phyloP scores from a whole-genome alignment of 2,888 invertebrate species.

The Drosophila buzzatii region DNA sequence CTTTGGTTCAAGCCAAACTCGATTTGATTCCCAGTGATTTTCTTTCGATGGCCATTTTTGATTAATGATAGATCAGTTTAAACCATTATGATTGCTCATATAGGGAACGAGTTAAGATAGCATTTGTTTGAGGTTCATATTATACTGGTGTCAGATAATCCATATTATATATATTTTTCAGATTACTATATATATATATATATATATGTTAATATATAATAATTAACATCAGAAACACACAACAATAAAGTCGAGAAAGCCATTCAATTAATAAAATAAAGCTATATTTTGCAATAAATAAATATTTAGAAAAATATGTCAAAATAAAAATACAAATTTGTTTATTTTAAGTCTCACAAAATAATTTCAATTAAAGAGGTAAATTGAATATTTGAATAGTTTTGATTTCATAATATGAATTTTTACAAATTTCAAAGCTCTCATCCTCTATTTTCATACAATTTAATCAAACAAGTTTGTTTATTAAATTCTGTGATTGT shows the following conservation, averaged over 20 bases:
- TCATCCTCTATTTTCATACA: neutral
- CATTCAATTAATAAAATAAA: too few species aligned
- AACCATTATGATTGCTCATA: neutral
- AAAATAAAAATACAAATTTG: neutral
- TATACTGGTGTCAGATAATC: too few species aligned
- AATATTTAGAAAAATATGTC: neutral
- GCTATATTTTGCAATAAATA: neutral
- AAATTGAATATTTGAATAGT: neutral
- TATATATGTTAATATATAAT: too few species aligned
- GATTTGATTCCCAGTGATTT: slow-evolving; percentile 1
- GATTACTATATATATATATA: too few species aligned
- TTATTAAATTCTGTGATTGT: neutral
- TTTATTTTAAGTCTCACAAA: neutral
- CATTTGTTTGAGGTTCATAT: too few species aligned
- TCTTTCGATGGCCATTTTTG: neutral
- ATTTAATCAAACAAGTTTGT: neutral
- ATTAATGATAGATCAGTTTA: neutral
- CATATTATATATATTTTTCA: too few species aligned
- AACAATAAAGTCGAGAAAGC: too few species aligned
- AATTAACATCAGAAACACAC: too few species aligned
- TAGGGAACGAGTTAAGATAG: neutral
- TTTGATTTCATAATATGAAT: neutral
- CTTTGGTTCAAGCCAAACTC: slow-evolving; percentile 15
- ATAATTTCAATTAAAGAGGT: neutral
- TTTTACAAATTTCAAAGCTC: neutral